Evolutionary conservation across 2,113 vertebrate species (phyloP), one percentile per base, ranked within the genome.

Genomic region (Carassius gibelio): DNA sequence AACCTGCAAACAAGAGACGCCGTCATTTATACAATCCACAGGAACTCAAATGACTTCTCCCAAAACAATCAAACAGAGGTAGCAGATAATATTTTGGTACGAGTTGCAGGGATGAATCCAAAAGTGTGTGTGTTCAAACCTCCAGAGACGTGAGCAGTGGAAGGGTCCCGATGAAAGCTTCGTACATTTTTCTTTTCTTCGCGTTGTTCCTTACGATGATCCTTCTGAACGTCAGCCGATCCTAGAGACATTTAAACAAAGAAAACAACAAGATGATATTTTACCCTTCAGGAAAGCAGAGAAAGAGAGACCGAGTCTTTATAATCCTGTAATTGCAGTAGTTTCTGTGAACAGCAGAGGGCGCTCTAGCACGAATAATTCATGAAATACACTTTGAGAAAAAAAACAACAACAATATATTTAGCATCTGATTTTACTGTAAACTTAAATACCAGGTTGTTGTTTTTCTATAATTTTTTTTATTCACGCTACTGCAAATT

Each of bases 121-220:
- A 8, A 26, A 4, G 30, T 30, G n/a, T 30, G 79, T 50, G 61
- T 50, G 30, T 78, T 88, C 93, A 94, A 89, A 98, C 98, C 95
- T 99, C 98, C 94, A 99, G 94, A 57, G 97, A 99, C 89, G 97
- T 99, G 88, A 99, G 96, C 90, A 99, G 96, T 59, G 98, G 98
- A 89, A 99, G 93, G 5, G 98, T 98, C 92, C 98, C 96, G 82
- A 99, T 99, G 92, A 99, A 99, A 84, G 95, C 96, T 93, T 99
- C 98, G 91, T 99, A 99, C 96, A 98, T 94, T 95, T 91, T 97
- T 92, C 96, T 96, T 93, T 99, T 99, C 95, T 97, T 98, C 90
- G 98, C 98, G 90, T 99, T 99, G 90, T 99, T 99, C 95, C 99
- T 99, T 69, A 99, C 96, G 94, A 99, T 99, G 92, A 99, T 99